Evolutionary conservation across 2,888 invertebrate species (phyloP), one percentile per base, ranked within the genome.

Genomic region (Netelia melanura): DNA sequence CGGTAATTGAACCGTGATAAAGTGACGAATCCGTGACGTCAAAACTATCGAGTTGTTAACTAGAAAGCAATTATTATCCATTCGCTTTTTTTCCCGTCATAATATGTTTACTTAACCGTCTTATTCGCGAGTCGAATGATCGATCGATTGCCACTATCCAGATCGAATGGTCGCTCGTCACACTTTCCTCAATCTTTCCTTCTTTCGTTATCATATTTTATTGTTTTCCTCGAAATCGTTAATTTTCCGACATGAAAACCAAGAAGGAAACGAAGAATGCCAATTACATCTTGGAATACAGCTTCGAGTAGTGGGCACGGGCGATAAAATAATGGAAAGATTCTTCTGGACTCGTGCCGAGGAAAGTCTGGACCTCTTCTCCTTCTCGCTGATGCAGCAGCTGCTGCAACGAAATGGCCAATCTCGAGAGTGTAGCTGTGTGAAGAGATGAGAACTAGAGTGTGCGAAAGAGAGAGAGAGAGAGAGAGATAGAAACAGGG

Each of bases 371-470:
- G 10, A 30, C 30, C 30, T 30, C 68, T 61, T 64, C 52, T 23
- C 74, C 11, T 30, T 62, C 44, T 68, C 67, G 62, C 58, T 74
- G 62, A 67, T 67, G 58, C 62, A 48, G 62, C 48, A 64, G 71
- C 80, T 76, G 58, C 23, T 74, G 44, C 76, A 48, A 10, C 65
- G 78, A 81, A 81, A 75, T 78, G 78, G 70, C 76, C 38, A 62
- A 48, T 30, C 75, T 72, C 54, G 30, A 48, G 44, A 77, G 64
- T 44, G 78, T 67, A 30, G 61, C 68, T 76, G 48, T 14, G 62
- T 62, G 54, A 44, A 43, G 23, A 56, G 54, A 64, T 21, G 11
- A 62, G 56, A 80, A 25, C n/a, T 10, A 71, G 64, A 56, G 38
- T 70, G 23, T 65, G 56, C 9, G 74, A 54, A 44, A 43, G 52